Conservation (phyloP, 2,113 vertebrate genomes). For the Garra rufa region DNA sequence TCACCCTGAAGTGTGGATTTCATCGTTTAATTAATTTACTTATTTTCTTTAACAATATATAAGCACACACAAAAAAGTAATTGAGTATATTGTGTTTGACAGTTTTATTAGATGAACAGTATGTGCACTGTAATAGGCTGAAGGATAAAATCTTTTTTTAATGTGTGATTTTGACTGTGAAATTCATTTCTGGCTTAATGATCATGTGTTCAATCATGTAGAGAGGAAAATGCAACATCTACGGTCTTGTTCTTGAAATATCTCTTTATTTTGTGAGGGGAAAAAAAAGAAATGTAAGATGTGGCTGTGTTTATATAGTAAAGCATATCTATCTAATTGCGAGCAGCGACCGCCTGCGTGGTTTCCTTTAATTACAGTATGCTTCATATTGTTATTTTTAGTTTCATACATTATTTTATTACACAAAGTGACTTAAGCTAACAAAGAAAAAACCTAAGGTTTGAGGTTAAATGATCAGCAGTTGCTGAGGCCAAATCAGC, state of each 20-base stretch:
- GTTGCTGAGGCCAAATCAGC: neutral
- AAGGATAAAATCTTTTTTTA: neutral
- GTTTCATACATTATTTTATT: neutral
- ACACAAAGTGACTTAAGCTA: neutral
- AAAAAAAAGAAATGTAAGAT: no score
- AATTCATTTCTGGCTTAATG: constrained; percentile 4
- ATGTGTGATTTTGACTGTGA: constrained; percentile 27
- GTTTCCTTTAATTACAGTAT: neutral
- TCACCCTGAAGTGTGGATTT: neutral
- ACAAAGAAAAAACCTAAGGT: neutral
- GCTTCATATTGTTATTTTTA: neutral
- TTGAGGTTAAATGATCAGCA: neutral
- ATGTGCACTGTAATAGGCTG: neutral
- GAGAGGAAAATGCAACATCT: neutral
- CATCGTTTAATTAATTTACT: neutral
- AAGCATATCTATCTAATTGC: neutral
- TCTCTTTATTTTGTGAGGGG: neutral
- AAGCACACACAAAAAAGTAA: neutral
- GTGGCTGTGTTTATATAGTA: neutral
- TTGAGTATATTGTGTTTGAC: neutral
- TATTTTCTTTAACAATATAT: neutral
- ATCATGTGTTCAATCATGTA: constrained; percentile 13
- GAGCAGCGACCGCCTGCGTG: neutral
- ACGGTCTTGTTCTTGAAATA: neutral
- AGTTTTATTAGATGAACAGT: constrained; percentile 1